Base-by-base conservation (phyloP, 2,113 vertebrate species). In the Xiphias gladius region DNA sequence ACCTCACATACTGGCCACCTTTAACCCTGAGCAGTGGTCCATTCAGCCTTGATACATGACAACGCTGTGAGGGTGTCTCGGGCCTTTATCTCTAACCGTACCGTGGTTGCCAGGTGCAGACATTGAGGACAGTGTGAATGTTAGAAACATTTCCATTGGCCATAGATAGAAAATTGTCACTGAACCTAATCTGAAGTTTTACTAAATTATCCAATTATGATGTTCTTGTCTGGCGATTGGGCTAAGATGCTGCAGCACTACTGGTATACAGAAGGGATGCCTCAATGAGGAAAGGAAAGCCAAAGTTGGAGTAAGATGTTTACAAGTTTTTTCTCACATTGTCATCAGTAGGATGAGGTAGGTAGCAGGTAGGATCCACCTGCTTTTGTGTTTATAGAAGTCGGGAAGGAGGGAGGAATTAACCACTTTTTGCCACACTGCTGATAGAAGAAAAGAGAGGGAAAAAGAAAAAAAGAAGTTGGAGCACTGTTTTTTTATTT, bases 401-500 rank as follows among this genome's bases (percentile, higher is more conserved):
- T 28, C 46, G 14, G 17, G 43, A 57, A 52, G 30, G 28, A 30
- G 43, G 46, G 77, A 73, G 37, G 32, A 78, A 70, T 70, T 30
- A n/a, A 41, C 43, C 50, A 22, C 73, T 67, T 67, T 13, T 64
- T 14, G 22, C 75, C 4, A 5, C 4, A 5, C 28, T 35, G 50
- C 30, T 76, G 58, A 79, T 28, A 28, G 20, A 46, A 48, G 50
- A 66, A 73, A 73, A 28, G 35, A 48, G 19, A 48, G 5, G 5
- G 5, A 24, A 22, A 32, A 39, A 50, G 26, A 64, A 24, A 16
- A 72, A 75, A 73, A 78, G 55, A 73, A 79, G 37, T 74, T 20
- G 63, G 41, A 82, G 72, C 1, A 46, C 20, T 72, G 87, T 79
- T 61, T 72, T n/a, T 74, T 48, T 64, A 24, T 85, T 89, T 84